Evolutionary conservation across 2,888 invertebrate genomes (phyloP), one percentile per base, ranked within the genome.

Genomic region (Latheticus oryzae): DNA sequence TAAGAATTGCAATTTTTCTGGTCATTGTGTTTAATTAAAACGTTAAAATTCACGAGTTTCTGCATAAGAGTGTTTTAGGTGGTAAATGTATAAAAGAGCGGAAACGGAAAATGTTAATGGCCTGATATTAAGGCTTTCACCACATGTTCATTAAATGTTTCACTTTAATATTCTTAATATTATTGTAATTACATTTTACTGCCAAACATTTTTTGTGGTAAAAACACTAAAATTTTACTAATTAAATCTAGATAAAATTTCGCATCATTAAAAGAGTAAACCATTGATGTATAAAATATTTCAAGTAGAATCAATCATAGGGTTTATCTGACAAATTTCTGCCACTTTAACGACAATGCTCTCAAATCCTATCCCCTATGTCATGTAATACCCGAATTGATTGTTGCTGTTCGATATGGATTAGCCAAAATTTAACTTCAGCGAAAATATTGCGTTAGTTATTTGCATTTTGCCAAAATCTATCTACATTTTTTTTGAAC

Each of bases 311-410:
- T 62, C 60, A 62, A 62, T 62, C 60, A 62, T 62, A 51, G 62
- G 60, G 62, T 62, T 62, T 60, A 60, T 62, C 60, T 62, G 62
- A 62, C 62, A 62, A 62, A 62, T 62, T 58, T 62, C 62, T 62
- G 62, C 51, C 60, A 60, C 55, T 62, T 62, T 51, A 62, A 58
- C 58, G 60, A 58, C 62, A 62, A 45, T 60, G 53, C 60, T 62
- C 60, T 62, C 38, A 60, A 62, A 62, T 62, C 62, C 61, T 37
- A 48, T 58, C 48, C 53, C 55, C 58, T 60, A 60, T 60, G 58
- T 62, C 62, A 60, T 60, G 60, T 60, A 60, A 60, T 62, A 58
- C 58, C 62, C 58, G 47, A 60, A 62, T 62, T 62, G 60, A 62
- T 62, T 60, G 57, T 58, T 61, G 54, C 57, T 62, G 62, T 59